phyloP scores from a whole-genome alignment of 2,888 invertebrate genomes.

The Gari tellinella region DNA sequence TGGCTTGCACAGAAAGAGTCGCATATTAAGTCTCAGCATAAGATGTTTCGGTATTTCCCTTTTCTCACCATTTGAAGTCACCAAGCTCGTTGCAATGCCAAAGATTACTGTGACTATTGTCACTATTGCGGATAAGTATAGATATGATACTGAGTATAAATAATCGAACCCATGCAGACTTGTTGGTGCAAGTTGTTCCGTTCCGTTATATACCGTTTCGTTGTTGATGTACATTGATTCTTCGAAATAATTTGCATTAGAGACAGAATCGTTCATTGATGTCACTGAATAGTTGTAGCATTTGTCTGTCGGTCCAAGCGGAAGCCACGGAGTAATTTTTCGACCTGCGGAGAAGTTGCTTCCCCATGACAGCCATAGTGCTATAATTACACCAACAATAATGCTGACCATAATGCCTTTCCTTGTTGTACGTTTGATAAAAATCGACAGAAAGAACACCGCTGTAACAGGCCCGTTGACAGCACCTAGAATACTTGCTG shows the following conservation, averaged over 20 bases:
- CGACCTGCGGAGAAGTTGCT: conserved; percentile 57
- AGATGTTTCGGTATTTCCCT: no score
- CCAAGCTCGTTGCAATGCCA: background rate
- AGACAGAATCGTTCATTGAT: background rate
- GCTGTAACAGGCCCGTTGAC: conserved; percentile 28
- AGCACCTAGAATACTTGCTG: conserved; percentile 32
- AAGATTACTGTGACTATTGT: background rate
- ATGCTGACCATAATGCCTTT: conserved; percentile 63
- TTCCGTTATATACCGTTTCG: background rate
- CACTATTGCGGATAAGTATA: background rate
- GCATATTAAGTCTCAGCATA: no score
- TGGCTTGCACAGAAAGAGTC: no score
- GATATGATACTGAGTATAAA: background rate
- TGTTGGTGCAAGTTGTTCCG: background rate
- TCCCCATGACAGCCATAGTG: conserved; percentile 59
- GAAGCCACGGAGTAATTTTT: conserved; percentile 57
- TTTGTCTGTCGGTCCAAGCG: conserved; percentile 59
- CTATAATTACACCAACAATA: conserved; percentile 40
- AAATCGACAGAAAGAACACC: conserved; percentile 44
- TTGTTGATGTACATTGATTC: background rate
- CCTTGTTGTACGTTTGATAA: conserved; percentile 28
- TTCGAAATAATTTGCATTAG: background rate
- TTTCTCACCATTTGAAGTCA: background rate
- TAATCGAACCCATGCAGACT: background rate
- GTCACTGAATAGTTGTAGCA: conserved; percentile 21